Percentiles rank a stretch among this genome's conserved stretches.
Evolutionary conservation across 2,797 vertebrate genomes (phyloP).

Genomic region (Sebastes iracundus): DNA sequence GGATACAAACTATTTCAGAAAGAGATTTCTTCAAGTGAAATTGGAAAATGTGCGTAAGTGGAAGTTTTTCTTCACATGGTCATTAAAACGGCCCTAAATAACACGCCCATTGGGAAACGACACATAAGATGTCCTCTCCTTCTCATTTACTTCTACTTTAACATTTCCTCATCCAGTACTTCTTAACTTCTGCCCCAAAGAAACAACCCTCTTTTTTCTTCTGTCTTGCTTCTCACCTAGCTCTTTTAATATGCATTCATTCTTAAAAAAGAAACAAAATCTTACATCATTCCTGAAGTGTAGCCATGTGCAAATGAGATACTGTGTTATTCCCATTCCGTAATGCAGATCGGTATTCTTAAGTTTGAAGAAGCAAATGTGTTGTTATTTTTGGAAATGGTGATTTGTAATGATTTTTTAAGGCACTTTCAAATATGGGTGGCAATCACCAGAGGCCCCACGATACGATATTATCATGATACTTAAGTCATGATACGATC

Average conservation of each 20-base stretch:
- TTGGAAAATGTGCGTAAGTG: neutral
- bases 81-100: slow-evolving; percentile 4
- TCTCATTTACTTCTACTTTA: neutral
- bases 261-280: neutral
- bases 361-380: neutral
- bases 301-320: neutral
- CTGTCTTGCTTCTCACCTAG: neutral
- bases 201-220: neutral
- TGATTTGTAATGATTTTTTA: neutral
- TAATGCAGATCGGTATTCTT: neutral
- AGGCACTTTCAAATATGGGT: neutral
- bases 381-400: too few species aligned
- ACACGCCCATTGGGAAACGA: slow-evolving; percentile 1
- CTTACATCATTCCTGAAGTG: neutral
- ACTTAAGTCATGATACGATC: too few species aligned
- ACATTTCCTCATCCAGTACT: neutral
- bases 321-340: neutral
- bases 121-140: neutral
- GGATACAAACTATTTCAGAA: neutral
- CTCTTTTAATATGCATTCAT: neutral
- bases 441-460: too few species aligned
- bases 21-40: neutral
- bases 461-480: too few species aligned
- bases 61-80: neutral
- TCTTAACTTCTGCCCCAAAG: neutral